These are phyloP conservation scores for Pristionchus japonicus DNA, from an alignment of 2,888 invertebrate species.

Conservation along the genomic window DNA sequence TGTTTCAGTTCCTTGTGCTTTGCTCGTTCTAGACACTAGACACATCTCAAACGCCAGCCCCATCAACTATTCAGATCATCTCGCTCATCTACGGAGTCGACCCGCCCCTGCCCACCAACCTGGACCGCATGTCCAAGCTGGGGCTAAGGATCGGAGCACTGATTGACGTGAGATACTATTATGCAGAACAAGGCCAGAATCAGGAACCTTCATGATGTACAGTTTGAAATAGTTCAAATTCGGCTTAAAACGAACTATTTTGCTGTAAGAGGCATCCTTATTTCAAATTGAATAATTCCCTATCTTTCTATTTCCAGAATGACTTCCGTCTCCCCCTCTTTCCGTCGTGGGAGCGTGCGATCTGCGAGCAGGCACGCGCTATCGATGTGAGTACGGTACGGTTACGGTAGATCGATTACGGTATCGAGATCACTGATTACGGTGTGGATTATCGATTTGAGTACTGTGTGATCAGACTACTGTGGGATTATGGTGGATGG, in stretches of 20 bases:
- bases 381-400: constrained; percentile 14
- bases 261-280: too few relatives aligned
- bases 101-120: neutral
- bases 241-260: too few relatives aligned
- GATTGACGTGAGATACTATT: too few relatives aligned
- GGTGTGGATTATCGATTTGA: neutral
- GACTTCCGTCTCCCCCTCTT: neutral
- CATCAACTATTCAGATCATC: neutral
- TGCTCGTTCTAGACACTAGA: too few relatives aligned
- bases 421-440: neutral
- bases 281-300: too few relatives aligned
- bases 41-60: too few relatives aligned
- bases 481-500: neutral
- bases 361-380: neutral
- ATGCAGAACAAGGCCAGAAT: too few relatives aligned
- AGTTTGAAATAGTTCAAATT: too few relatives aligned
- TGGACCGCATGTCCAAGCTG: neutral
- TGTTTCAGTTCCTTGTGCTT: too few relatives aligned
- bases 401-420: neutral
- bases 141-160: too few relatives aligned
- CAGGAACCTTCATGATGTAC: too few relatives aligned
- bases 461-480: neutral
- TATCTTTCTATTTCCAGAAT: neutral
- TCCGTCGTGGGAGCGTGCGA: constrained; percentile 17
- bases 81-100: constrained; percentile 5